Percentiles rank a stretch among this genome's conserved stretches.
Evolutionary conservation across 53 echinoderm and acorn worm genomes (phyloP).

Genomic region (Pentamera pediparva): DNA sequence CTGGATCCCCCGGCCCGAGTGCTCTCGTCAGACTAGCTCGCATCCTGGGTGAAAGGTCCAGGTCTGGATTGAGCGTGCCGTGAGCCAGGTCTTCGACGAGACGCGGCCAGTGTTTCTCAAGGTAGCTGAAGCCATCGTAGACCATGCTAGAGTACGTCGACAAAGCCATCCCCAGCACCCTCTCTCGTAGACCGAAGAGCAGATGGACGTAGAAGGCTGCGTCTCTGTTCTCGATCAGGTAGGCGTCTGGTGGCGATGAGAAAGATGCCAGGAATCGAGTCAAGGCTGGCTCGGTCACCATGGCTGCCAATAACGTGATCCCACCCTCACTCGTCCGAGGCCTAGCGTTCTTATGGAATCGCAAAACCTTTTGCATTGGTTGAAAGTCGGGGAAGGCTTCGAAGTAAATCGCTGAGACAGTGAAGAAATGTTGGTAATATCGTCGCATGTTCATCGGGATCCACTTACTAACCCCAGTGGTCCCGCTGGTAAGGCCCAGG

Average conservation of each 20-base stretch:
- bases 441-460: constrained; percentile 45
- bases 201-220: constrained; percentile 60
- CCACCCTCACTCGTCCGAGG: background rate
- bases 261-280: background rate
- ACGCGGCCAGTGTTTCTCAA: constrained; percentile 54
- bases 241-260: constrained; percentile 26
- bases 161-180: constrained; percentile 25
- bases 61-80: constrained; percentile 32
- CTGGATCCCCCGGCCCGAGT: constrained; percentile 33
- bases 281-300: background rate
- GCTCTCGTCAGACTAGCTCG: constrained; percentile 7
- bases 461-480: constrained; percentile 53
- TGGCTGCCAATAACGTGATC: background rate
- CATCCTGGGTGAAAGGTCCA: constrained; percentile 8
- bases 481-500: constrained; percentile 57
- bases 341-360: background rate
- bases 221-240: background rate
- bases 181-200: constrained; percentile 60
- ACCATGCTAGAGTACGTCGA: constrained; percentile 38
- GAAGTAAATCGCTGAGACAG: background rate
- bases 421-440: background rate
- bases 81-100: constrained; percentile 52
- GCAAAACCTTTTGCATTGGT: background rate
- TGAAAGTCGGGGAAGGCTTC: background rate
- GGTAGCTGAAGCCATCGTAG: constrained; percentile 38